Evolutionary conservation across 1,140 invertebrate species (phyloP).

Genomic region (Diploscapter pachys): DNA sequence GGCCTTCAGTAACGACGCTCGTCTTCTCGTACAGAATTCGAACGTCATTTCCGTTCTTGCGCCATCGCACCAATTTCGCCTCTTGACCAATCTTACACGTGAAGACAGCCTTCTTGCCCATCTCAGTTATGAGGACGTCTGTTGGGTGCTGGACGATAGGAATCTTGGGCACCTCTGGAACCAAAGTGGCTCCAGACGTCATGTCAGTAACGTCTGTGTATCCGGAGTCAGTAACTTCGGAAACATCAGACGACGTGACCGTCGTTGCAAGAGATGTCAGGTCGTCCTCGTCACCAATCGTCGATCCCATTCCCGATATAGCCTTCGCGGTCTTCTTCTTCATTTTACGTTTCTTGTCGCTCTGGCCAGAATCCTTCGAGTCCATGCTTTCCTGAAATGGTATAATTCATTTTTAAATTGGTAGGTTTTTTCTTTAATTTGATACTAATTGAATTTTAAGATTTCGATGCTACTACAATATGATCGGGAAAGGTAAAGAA

Average conservation of each 20-base stretch:
- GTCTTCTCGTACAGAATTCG: slow-evolving; percentile 15
- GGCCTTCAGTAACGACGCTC: slow-evolving; percentile 13
- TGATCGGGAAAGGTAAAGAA: too few species aligned
- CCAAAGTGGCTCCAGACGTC: not conserved
- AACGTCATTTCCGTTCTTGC: slow-evolving; percentile 20
- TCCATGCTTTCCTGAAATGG: too few species aligned
- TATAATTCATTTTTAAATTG: too few species aligned
- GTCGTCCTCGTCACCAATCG: slow-evolving; percentile 1
- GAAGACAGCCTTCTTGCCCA: slow-evolving; percentile 4
- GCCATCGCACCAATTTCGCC: slow-evolving; percentile 23
- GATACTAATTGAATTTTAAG: too few species aligned
- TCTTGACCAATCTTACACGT: not conserved
- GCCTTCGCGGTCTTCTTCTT: slow-evolving; percentile 6
- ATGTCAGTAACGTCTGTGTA: not conserved
- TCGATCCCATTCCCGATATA: slow-evolving; percentile 4
- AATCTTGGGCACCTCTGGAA: slow-evolving; percentile 6
- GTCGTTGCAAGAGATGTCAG: slow-evolving; percentile 8
- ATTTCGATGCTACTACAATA: too few species aligned
- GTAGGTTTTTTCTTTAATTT: too few species aligned
- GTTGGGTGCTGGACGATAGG: slow-evolving; percentile 8
- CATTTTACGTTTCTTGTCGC: slow-evolving; percentile 6
- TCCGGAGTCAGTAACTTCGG: not conserved
- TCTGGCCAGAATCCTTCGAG: not conserved
- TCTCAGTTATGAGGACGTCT: slow-evolving; percentile 1
- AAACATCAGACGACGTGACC: slow-evolving; percentile 8